Percentiles rank a stretch among this genome's conserved stretches.
These are phyloP conservation scores for Zaprionus tsacasi DNA, from an alignment of 1,140 invertebrate genomes.

Conservation along the genomic window DNA sequence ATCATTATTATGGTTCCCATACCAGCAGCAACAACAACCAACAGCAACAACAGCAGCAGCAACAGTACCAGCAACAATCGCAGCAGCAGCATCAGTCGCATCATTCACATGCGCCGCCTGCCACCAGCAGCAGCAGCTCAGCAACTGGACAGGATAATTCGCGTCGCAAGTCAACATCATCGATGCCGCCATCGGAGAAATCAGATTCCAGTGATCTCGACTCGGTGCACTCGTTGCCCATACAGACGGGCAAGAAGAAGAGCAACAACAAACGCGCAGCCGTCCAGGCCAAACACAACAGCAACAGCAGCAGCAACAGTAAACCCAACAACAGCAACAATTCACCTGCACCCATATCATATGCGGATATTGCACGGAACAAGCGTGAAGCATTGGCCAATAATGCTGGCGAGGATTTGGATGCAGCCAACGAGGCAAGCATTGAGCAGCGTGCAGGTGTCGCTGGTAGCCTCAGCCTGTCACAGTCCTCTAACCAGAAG, in stretches of 20 bases:
- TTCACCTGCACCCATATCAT: slow-evolving; percentile 85
- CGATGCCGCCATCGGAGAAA: slow-evolving; percentile 89
- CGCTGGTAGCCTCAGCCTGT: slow-evolving; percentile 10
- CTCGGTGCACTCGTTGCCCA: slow-evolving; percentile 90
- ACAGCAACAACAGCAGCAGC: slow-evolving; percentile 40
- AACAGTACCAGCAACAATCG: slow-evolving; percentile 11
- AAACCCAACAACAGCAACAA: slow-evolving; percentile 31
- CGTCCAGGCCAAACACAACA: slow-evolving; percentile 36
- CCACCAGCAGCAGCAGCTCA: slow-evolving; percentile 12
- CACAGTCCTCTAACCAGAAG: slow-evolving; percentile 35
- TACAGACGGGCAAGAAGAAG: slow-evolving; percentile 84
- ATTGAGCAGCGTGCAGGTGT: slow-evolving; percentile 23
- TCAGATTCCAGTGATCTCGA: slow-evolving; percentile 89
- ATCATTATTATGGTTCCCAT: no score
- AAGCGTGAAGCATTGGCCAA: slow-evolving; percentile 64
- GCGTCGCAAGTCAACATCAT: slow-evolving; percentile 86
- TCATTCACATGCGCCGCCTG: neutral
- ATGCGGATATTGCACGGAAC: slow-evolving; percentile 89
- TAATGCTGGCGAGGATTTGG: slow-evolving; percentile 27
- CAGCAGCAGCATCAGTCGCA: slow-evolving; percentile 7
- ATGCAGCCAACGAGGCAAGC: slow-evolving; percentile 8
- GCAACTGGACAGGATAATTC: slow-evolving; percentile 65
- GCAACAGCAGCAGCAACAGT: slow-evolving; percentile 19
- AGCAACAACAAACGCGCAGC: slow-evolving; percentile 48
- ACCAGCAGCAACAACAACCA: slow-evolving; percentile 31